A percentile compares a stretch with the other conserved stretches of the same genome.
These are phyloP conservation scores for Malachius bipustulatus DNA, from an alignment of 2,888 invertebrate genomes.

Conservation along the genomic window DNA sequence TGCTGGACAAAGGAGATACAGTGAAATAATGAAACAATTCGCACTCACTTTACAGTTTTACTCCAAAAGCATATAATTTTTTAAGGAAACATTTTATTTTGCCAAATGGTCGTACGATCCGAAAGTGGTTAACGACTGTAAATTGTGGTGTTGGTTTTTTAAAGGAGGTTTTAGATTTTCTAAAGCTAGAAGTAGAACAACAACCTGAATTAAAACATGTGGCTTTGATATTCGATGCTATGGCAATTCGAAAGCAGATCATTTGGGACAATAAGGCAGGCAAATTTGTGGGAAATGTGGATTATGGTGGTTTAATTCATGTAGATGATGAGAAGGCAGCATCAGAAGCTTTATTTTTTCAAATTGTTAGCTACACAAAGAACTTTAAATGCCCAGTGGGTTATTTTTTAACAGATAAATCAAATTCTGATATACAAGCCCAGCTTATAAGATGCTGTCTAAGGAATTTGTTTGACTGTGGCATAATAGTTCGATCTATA, in stretches of 20 bases:
- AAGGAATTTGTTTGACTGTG: too few species aligned
- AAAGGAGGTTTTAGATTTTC: constrained; percentile 4
- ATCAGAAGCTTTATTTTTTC: constrained; percentile 8
- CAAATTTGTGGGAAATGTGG: constrained; percentile 12
- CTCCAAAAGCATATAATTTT: too few species aligned
- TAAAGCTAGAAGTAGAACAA: constrained; percentile 7
- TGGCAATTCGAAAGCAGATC: constrained; percentile 11
- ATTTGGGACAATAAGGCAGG: constrained; percentile 9
- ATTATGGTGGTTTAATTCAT: constrained; percentile 9
- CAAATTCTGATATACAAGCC: constrained; percentile 5
- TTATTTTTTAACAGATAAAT: constrained; percentile 6
- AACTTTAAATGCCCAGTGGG: constrained; percentile 9
- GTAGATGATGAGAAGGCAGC: constrained; percentile 9
- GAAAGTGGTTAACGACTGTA: background rate
- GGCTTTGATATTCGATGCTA: constrained; percentile 9
- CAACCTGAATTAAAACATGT: constrained; percentile 5
- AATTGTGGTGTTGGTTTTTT: constrained; percentile 1
- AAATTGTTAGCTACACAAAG: constrained; percentile 6
- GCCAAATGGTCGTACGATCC: background rate
- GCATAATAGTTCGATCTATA: too few species aligned
- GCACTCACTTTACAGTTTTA: too few species aligned
- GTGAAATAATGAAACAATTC: too few species aligned
- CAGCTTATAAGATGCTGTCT: too few species aligned
- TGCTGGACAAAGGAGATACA: too few species aligned
- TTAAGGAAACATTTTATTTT: too few species aligned